Evolutionary conservation across 2,888 invertebrate genomes (phyloP).

Genomic region (Stenurella melanura): DNA sequence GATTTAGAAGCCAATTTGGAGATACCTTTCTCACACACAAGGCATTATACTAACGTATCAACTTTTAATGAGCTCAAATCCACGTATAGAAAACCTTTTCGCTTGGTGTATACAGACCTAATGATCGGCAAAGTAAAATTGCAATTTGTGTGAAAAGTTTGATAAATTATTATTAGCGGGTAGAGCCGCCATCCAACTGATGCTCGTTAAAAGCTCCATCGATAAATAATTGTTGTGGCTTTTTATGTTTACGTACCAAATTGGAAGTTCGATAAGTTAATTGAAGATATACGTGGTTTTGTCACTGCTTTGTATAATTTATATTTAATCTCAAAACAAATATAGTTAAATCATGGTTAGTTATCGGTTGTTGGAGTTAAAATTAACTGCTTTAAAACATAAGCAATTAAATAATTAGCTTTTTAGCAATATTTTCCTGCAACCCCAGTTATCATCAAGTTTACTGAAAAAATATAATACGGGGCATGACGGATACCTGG

Average conservation of each 20-base stretch:
- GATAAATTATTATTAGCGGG: slow-evolving; percentile 59
- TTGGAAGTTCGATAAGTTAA: slow-evolving; percentile 39
- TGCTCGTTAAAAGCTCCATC: slow-evolving; percentile 57
- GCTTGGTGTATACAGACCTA: slow-evolving; percentile 41
- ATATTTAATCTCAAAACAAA: slow-evolving; percentile 5
- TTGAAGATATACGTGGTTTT: slow-evolving; percentile 39
- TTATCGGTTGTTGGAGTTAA: not conserved
- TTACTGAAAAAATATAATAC: no score
- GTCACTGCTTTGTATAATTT: slow-evolving; percentile 33
- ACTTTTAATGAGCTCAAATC: slow-evolving; percentile 48
- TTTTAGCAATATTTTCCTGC: no score
- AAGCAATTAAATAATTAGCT: no score
- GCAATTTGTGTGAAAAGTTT: slow-evolving; percentile 60
- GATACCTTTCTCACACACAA: slow-evolving; percentile 42
- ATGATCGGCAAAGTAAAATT: slow-evolving; percentile 53
- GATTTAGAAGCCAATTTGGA: slow-evolving; percentile 45
- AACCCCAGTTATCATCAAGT: no score
- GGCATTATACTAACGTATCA: slow-evolving; percentile 36
- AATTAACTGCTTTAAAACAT: not conserved
- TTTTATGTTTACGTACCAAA: slow-evolving; percentile 49
- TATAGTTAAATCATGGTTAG: slow-evolving; percentile 3
- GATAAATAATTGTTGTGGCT: slow-evolving; percentile 57
- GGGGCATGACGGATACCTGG: no score
- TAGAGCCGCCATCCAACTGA: slow-evolving; percentile 37
- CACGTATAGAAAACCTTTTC: slow-evolving; percentile 64